phyloP scores from a whole-genome alignment of 1,140 invertebrate species.

The Aphelinus atriplicis region DNA sequence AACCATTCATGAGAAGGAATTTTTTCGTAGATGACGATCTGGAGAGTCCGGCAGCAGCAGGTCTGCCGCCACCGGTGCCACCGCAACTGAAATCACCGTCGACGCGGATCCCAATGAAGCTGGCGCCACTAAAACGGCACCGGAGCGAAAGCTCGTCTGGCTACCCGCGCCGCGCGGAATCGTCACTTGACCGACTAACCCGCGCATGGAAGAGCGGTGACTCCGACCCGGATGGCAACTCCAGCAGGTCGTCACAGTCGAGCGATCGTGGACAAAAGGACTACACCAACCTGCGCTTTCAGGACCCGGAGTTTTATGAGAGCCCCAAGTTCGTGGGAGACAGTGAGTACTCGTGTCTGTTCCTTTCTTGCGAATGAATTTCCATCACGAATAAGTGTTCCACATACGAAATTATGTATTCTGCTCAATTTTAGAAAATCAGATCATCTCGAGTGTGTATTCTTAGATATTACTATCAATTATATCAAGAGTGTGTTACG shows the following conservation, averaged over 20 bases:
- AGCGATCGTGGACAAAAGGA: slow-evolving; percentile 57
- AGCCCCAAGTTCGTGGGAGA: slow-evolving; percentile 53
- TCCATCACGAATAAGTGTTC: too few relatives aligned
- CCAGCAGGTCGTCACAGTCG: slow-evolving; percentile 42
- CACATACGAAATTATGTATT: too few relatives aligned
- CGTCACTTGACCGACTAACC: slow-evolving; percentile 45
- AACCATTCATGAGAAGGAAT: slow-evolving; percentile 28
- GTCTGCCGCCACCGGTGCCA: slow-evolving; percentile 33
- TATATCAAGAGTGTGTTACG: not conserved
- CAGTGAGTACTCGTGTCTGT: too few relatives aligned
- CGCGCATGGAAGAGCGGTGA: slow-evolving; percentile 37
- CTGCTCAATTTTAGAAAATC: too few relatives aligned
- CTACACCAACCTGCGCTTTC: slow-evolving; percentile 60
- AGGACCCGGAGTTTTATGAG: slow-evolving; percentile 61
- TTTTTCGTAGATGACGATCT: slow-evolving; percentile 61
- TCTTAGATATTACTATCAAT: not conserved
- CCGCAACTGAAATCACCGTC: slow-evolving; percentile 34
- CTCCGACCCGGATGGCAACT: slow-evolving; percentile 29
- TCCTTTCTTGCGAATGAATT: too few relatives aligned
- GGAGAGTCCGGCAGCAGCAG: not conserved
- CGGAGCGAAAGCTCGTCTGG: slow-evolving; percentile 43
- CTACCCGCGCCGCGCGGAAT: not conserved
- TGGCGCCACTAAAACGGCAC: slow-evolving; percentile 54
- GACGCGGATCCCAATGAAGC: slow-evolving; percentile 59
- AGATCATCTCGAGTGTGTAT: too few relatives aligned